Base-by-base conservation (phyloP, 2,888 invertebrate genomes). In the Andrena hattorfiana region DNA sequence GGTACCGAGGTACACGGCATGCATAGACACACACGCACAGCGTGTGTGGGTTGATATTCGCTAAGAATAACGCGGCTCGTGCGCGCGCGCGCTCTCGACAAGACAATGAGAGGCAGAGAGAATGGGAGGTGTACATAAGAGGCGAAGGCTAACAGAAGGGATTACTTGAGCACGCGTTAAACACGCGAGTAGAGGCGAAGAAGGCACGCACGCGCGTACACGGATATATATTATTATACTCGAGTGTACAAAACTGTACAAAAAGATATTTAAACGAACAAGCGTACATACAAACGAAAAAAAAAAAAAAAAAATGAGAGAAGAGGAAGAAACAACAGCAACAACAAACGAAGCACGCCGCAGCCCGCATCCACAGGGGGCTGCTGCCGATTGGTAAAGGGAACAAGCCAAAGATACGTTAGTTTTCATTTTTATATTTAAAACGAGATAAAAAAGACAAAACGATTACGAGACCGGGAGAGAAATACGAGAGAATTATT, bases 391-490 rank as follows among this genome's bases (percentile, higher is more conserved):
- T 96, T 96, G 96, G 96, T 96, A 96, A 96, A 96, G 97, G 96
- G 97, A 97, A 96, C 97, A 97, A 96, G 96, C 96, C 97, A 97
- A 97, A 97, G 96, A 97, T 96, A 96, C 96, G 96, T 96, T 96
- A 95, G 96, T 95, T 95, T 95, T 94, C 95, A 95, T 95, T 95
- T 95, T 94, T 94, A 95, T 95, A 94, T 93, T 94, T 93, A 94
- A 92, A 92, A 77, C 88, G 90, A 80, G 88, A 87, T 69, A 75
- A 85, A 89, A 78, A 75, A 86, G 77, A 74, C 71, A 76, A 84
- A 79, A 87, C 66, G 85, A 62, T 71, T 32, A 71, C 71, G 71
- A 71, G 71, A 42, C 42, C 71, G 48, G 71, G 71, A 71, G 71
- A 71, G 71, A 71, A 71, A 71, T 71, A 71, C 71, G 71, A 81